Evolutionary conservation across 2,113 vertebrate genomes (phyloP), one percentile per base, ranked within the genome.

Genomic region (Hippocampus zosterae): DNA sequence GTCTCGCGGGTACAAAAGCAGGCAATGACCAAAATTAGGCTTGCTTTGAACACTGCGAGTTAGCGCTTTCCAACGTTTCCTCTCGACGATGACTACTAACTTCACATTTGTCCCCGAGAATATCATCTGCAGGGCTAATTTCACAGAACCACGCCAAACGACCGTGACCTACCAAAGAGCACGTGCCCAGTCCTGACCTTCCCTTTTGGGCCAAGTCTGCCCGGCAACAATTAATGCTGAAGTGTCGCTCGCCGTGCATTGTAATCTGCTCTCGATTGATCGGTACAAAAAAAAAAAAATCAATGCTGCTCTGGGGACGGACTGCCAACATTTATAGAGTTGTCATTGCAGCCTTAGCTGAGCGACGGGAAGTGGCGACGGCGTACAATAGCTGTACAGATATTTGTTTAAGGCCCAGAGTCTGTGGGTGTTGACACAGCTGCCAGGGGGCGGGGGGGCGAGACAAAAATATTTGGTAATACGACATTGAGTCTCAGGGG

Each of bases 371-470:
- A 74, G 77, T 79, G 78, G 77, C 71, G 41, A 23, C 27, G 70
- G 75, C 67, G 81, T 81, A 84, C 88, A 85, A 85, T 67, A 82
- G 84, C 70, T 71, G 76, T 64, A 71, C 29, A 78, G 74, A 85
- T 82, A 83, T 91, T 89, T 91, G 87, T 90, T 90, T 91, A 87
- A 90, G 85, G 71, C 79, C 75, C 8, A 72, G 84, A 87, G 80
- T 79, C 76, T 76, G 68, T 70, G 79, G 81, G 72, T 92, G 91
- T 93, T 92, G 90, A 92, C 88, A 92, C 90, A 90, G 92, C 91
- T 92, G 90, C 85, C 83, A 81, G 25, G 50, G 33, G 33, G 0
- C 0, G 5, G 33, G 33, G 33, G 33, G 33, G 33, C 60, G 77
- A 82, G 76, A 75, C 44, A 12, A 55, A 69, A 76, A 86, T 29